Conservation (phyloP, 2,888 invertebrate genomes). For the Lepidocyrtoides sp. region DNA sequence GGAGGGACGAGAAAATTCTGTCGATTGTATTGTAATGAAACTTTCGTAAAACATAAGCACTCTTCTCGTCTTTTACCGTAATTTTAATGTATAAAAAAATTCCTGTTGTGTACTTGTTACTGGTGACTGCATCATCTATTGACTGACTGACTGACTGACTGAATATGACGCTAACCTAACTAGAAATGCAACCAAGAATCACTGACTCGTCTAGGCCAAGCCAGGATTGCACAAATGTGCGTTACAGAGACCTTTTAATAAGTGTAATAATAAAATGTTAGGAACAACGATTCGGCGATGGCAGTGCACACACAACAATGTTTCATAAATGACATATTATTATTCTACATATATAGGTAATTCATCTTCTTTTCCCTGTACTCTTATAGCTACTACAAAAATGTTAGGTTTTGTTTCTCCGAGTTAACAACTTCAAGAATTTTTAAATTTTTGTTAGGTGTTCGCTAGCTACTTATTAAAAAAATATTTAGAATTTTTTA, state of each 20-base stretch:
- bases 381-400: too few relatives aligned
- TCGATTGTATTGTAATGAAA: not conserved
- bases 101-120: not conserved
- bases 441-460: too few relatives aligned
- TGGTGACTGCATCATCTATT: slow-evolving; percentile 61
- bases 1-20: not conserved
- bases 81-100: not conserved
- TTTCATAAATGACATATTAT: too few relatives aligned
- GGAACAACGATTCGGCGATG: too few relatives aligned
- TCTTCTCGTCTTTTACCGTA: slow-evolving; percentile 60
- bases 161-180: not conserved
- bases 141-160: slow-evolving; percentile 25
- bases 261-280: too few relatives aligned
- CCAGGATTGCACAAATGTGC: not conserved
- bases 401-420: too few relatives aligned
- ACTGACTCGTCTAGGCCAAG: not conserved
- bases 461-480: too few relatives aligned
- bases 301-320: too few relatives aligned
- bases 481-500: too few relatives aligned
- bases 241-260: slow-evolving; percentile 54
- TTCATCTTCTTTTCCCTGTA: too few relatives aligned
- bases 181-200: not conserved
- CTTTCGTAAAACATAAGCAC: not conserved
- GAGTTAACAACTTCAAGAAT: too few relatives aligned
- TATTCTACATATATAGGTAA: too few relatives aligned